phyloP scores from a whole-genome alignment of 2,797 vertebrate genomes.

The Scomberomorus guttatus region DNA sequence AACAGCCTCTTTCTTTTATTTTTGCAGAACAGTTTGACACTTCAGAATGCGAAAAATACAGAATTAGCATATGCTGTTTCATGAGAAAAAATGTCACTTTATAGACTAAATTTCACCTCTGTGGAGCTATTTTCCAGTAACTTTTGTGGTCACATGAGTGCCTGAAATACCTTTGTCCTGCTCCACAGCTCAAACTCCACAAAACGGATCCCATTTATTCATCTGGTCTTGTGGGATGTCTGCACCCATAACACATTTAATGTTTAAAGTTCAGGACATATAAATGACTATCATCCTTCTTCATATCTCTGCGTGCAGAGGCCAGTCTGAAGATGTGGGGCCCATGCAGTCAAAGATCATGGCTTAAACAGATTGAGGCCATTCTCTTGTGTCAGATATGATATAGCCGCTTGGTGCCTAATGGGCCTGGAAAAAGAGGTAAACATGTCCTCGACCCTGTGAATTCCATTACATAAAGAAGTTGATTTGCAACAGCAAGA shows the following conservation, averaged over 20 bases:
- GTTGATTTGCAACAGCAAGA: conserved; percentile 79
- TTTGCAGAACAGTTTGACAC: conserved; percentile 60
- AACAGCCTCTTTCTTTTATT: conserved; percentile 60
- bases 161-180: conserved; percentile 52
- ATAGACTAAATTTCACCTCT: conserved; percentile 33
- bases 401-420: conserved; percentile 82
- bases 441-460: conserved; percentile 84
- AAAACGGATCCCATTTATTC: conserved; percentile 65
- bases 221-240: conserved; percentile 69
- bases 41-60: conserved; percentile 49
- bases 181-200: conserved; percentile 53
- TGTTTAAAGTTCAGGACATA: conserved; percentile 70
- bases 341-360: conserved; percentile 78
- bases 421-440: conserved; percentile 86
- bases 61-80: conserved; percentile 57
- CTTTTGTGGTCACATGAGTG: conserved; percentile 27
- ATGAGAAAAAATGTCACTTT: conserved; percentile 21
- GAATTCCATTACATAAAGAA: conserved; percentile 83
- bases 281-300: conserved; percentile 71
- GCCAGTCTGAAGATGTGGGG: conserved; percentile 65
- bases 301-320: conserved; percentile 67
- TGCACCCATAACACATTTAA: conserved; percentile 74
- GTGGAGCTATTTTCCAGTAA: conserved; percentile 39
- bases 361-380: conserved; percentile 83
- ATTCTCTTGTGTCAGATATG: conserved; percentile 81